Evolutionary conservation across 2,888 invertebrate species (phyloP).

Genomic region (Molanna angustata): DNA sequence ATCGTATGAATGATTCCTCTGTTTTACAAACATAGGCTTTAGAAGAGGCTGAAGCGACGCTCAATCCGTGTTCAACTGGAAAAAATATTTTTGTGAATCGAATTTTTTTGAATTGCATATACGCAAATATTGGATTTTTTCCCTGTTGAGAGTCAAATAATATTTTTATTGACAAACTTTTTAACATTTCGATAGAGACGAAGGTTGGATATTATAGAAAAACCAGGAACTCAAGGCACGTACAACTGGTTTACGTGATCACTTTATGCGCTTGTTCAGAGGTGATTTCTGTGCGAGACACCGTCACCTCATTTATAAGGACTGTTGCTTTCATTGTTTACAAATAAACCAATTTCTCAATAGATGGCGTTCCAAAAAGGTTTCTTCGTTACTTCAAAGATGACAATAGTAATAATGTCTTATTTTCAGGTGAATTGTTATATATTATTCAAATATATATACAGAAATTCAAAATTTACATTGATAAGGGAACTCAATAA

Average conservation of each 20-base stretch:
- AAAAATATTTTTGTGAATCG: not conserved
- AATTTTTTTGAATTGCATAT: not conserved
- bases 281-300: too few species aligned
- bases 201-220: not conserved
- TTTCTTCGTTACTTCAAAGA: too few species aligned
- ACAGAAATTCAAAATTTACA: too few species aligned
- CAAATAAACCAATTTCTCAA: too few species aligned
- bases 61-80: conserved; percentile 12
- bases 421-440: too few species aligned
- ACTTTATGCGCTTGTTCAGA: too few species aligned
- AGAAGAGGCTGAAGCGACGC: not conserved
- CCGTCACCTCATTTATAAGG: too few species aligned
- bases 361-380: too few species aligned
- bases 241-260: not conserved
- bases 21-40: conserved; percentile 3
- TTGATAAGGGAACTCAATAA: too few species aligned
- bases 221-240: not conserved
- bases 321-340: too few species aligned
- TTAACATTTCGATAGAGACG: not conserved
- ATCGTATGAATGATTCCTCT: not conserved
- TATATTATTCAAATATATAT: too few species aligned
- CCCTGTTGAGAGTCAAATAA: not conserved
- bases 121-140: not conserved
- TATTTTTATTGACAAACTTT: not conserved
- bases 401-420: too few species aligned